phyloP scores from a whole-genome alignment of 2,888 invertebrate genomes.

The Eupithecia abbreviata region DNA sequence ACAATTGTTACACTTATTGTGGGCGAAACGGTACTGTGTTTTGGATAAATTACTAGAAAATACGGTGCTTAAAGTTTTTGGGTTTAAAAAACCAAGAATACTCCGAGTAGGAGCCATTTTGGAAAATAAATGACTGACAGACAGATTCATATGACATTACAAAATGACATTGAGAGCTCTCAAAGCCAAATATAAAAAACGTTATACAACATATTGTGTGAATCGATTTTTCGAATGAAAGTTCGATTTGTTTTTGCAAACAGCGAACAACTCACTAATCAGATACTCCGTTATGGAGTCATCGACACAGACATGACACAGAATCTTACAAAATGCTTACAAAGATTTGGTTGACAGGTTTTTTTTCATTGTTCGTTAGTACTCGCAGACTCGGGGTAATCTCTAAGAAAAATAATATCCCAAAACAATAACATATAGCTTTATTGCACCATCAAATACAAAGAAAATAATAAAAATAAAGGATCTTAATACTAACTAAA shows the following conservation, averaged over 20 bases:
- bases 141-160: slow-evolving; percentile 13
- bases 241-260: not conserved
- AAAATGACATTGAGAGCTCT: slow-evolving; percentile 2
- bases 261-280: not conserved
- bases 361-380: no score
- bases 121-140: slow-evolving; percentile 49
- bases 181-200: not conserved
- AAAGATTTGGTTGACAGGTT: no score
- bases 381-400: no score
- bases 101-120: slow-evolving; percentile 86
- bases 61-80: slow-evolving; percentile 81
- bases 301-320: no score
- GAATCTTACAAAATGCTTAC: no score
- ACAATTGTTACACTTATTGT: slow-evolving; percentile 78
- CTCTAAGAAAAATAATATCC: no score
- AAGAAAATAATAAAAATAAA: no score
- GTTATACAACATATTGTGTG: no score
- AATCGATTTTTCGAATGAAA: not conserved
- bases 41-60: slow-evolving; percentile 78
- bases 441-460: no score
- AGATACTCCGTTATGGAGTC: no score
- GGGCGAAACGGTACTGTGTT: slow-evolving; percentile 77
- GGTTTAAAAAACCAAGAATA: slow-evolving; percentile 84
- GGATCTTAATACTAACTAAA: no score
- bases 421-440: no score